A percentile compares a stretch with the other conserved stretches of the same genome.
Conservation (phyloP, 2,113 vertebrate species). For the Saimiri boliviensis region DNA sequence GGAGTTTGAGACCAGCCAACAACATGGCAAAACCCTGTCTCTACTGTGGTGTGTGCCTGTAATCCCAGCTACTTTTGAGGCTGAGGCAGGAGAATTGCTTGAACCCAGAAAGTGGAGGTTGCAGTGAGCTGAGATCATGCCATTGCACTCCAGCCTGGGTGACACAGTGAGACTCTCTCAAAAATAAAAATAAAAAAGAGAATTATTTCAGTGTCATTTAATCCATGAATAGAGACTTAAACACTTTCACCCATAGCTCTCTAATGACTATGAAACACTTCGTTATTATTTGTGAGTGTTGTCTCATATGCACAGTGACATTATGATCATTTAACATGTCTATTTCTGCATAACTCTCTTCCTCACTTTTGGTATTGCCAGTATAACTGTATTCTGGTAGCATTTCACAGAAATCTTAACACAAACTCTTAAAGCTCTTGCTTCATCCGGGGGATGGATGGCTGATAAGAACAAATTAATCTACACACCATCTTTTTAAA, state of each 20-base stretch:
- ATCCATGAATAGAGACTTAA: not conserved
- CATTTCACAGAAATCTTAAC: not conserved
- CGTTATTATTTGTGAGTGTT: not conserved
- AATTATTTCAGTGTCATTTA: not conserved
- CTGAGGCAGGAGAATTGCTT: too few species aligned
- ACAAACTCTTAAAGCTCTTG: not conserved
- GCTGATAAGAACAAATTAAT: not conserved
- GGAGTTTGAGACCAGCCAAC: too few species aligned
- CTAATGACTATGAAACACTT: too few species aligned
- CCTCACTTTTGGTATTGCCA: not conserved
- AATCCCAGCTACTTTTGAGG: too few species aligned
- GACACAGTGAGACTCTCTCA: too few species aligned
- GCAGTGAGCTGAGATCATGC: too few species aligned
- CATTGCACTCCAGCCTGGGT: too few species aligned
- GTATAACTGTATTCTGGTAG: not conserved
- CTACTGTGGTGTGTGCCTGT: too few species aligned
- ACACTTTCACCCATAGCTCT: not conserved
- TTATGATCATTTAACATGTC: too few species aligned
- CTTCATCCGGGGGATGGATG: fast-evolving
- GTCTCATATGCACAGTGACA: not conserved
- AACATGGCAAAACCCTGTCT: too few species aligned
- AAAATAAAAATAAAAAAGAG: too few species aligned
- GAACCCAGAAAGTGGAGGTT: too few species aligned
- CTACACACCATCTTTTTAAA: not conserved
- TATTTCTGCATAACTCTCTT: not conserved